phyloP scores from a whole-genome alignment of 1,140 invertebrate species.

The Spodoptera frugiperda region DNA sequence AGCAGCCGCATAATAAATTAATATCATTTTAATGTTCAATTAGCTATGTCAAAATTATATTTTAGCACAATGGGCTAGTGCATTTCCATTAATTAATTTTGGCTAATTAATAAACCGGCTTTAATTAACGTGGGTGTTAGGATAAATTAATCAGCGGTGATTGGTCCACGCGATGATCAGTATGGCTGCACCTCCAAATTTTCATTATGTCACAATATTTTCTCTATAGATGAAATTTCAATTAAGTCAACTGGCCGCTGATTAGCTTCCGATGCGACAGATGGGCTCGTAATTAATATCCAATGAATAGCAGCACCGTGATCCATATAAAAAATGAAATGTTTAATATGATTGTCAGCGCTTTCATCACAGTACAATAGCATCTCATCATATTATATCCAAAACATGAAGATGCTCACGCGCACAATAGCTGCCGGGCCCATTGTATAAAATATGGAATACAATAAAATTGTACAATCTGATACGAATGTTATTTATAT shows the following conservation, averaged over 20 bases:
- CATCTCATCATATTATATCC: slow-evolving; percentile 2
- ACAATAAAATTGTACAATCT: neutral
- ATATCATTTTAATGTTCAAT: slow-evolving; percentile 43
- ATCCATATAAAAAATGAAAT: neutral
- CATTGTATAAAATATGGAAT: neutral
- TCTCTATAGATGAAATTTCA: slow-evolving; percentile 23
- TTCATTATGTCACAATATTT: slow-evolving; percentile 28
- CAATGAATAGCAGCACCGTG: too few relatives aligned
- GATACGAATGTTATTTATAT: neutral
- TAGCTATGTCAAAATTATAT: slow-evolving; percentile 47
- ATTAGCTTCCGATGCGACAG: neutral
- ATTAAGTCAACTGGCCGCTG: slow-evolving; percentile 8
- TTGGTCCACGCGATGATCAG: slow-evolving; percentile 58
- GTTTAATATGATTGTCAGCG: slow-evolving; percentile 10
- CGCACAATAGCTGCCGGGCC: slow-evolving; percentile 5
- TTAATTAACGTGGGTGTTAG: slow-evolving; percentile 79
- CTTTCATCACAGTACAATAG: slow-evolving; percentile 11
- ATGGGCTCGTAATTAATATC: neutral
- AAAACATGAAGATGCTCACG: slow-evolving; percentile 18
- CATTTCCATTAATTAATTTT: slow-evolving; percentile 77
- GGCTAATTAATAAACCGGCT: slow-evolving; percentile 79
- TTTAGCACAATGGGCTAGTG: slow-evolving; percentile 57
- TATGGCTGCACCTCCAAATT: slow-evolving; percentile 22
- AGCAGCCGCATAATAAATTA: slow-evolving; percentile 35
- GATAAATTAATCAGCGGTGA: slow-evolving; percentile 80